Base-by-base conservation (phyloP, 2,888 invertebrate species). In the Synanthedon formicaeformis region DNA sequence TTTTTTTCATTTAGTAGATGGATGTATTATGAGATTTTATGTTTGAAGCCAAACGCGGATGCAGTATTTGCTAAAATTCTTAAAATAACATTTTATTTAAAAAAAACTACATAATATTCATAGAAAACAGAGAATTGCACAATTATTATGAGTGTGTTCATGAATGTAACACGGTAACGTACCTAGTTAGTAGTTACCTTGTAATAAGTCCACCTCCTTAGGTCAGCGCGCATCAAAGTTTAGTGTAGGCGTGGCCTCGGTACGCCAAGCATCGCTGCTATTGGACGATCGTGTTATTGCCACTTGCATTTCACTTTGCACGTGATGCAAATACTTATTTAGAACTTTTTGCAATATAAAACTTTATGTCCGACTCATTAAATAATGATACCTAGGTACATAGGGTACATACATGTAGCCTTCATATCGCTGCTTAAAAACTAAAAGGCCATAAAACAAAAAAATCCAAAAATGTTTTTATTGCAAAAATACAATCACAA, bases 261-360 rank as follows among this genome's bases (percentile, higher is more conserved):
- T 60, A 62, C 60, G 66, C 67, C 60, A 67, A 68, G 67, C 63
- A 60, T 58, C 59, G 55, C 66, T 62, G 62, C 64, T 65, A 85
- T 85, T 84, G 84, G 84, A 65, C 59, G 69, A 66, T 61, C 57
- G 55, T 57, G 55, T 55, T 69, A 69, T 76, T 75, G 72, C 77
- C 72, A 73, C 73, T 74, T 79, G 81, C 82, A 83, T 84, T 83
- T 83, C 81, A 77, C 81, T 72, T 65, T 58, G 62, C 65, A 71
- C 73, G 70, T 69, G 71, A 65, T 69, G 57, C 57, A 81, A 78
- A 73, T 84, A 66, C 27, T 23, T 34, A 50, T 16, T 49, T 16
- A 16, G 8, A 45, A 45, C 13, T 13, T 45, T 45, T 45, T 45
- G 45, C n/a, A 45, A 34, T 10, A 34, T 34, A 34, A 34, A 34